These are phyloP conservation scores for Proteles cristata DNA, from an alignment of 2,113 vertebrate genomes.

Conservation along the genomic window DNA sequence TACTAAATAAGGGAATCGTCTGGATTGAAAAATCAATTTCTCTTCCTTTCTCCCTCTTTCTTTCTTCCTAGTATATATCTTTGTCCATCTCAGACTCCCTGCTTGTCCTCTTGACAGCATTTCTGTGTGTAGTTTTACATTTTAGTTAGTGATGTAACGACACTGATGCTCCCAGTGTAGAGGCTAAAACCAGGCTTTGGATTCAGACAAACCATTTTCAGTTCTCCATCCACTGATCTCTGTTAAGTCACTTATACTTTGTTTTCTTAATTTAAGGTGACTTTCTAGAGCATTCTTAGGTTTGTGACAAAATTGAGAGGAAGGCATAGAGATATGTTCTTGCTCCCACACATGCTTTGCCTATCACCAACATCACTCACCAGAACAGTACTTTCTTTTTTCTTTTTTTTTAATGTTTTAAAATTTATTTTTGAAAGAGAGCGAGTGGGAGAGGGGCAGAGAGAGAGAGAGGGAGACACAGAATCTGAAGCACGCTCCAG, in stretches of 20 bases:
- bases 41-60: neutral
- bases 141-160: neutral
- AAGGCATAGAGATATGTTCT: neutral
- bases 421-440: too few relatives aligned
- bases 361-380: neutral
- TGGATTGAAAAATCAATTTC: neutral
- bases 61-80: neutral
- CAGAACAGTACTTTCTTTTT: neutral
- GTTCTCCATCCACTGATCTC: neutral
- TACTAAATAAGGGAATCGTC: neutral
- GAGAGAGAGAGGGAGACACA: too few relatives aligned
- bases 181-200: neutral
- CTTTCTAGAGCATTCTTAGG: neutral
- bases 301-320: neutral
- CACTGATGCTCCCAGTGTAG: fast-evolving
- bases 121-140: neutral
- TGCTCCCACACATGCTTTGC: neutral
- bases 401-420: too few relatives aligned
- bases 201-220: neutral
- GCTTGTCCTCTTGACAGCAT: neutral
- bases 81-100: neutral
- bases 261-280: neutral
- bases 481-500: too few relatives aligned
- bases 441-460: too few relatives aligned
- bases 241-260: neutral